These are phyloP conservation scores for Nycticebus coucang DNA, from an alignment of 2,113 vertebrate species.

Conservation along the genomic window DNA sequence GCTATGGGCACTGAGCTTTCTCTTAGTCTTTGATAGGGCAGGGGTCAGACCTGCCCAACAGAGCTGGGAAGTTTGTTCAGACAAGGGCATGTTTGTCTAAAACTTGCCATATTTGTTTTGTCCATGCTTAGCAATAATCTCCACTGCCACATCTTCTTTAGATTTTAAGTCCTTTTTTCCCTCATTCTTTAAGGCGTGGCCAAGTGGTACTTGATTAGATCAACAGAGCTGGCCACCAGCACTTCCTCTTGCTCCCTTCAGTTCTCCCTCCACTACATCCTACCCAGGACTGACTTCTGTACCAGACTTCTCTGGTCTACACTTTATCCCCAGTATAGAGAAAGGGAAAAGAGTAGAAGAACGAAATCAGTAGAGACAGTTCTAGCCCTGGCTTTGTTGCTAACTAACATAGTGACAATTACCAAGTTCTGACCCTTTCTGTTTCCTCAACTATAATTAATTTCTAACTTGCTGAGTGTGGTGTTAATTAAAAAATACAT, in stretches of 20 bases:
- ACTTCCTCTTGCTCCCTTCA: neutral
- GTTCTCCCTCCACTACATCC: accelerated
- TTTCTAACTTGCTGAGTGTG: neutral
- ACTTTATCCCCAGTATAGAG: neutral
- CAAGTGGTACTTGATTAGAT: neutral
- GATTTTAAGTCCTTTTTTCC: neutral
- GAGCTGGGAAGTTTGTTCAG: neutral
- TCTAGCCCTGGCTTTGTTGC: neutral
- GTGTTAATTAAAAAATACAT: neutral
- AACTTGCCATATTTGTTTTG: neutral
- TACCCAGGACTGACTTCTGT: neutral
- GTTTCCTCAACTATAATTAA: neutral
- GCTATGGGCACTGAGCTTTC: too few species aligned
- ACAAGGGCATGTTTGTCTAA: neutral
- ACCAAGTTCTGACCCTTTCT: neutral
- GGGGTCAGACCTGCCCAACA: neutral
- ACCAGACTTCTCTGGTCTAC: neutral
- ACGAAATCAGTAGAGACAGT: neutral
- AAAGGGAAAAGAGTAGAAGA: too few species aligned
- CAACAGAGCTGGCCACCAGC: neutral
- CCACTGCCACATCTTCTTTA: neutral
- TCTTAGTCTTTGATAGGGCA: neutral
- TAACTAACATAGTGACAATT: neutral
- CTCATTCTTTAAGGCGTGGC: neutral
- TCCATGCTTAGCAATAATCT: neutral